A percentile compares a stretch with the other conserved stretches of the same genome.
phyloP scores from a whole-genome alignment of 2,797 vertebrate genomes.

The Acipenser oxyrinchus region DNA sequence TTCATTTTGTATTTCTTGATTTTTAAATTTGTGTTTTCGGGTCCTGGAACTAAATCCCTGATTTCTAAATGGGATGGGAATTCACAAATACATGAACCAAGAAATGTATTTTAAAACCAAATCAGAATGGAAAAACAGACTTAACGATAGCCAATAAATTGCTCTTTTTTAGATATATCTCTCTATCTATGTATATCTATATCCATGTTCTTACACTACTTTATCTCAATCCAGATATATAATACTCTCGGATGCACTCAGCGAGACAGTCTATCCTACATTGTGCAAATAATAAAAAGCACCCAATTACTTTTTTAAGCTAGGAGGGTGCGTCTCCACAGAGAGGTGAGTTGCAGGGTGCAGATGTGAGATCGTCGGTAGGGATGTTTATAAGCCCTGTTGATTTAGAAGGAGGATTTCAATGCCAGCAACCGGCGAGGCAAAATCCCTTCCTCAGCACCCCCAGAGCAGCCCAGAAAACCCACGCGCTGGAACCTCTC shows the following conservation, averaged over 20 bases:
- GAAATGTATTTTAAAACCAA: too few species aligned
- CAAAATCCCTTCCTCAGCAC: neutral
- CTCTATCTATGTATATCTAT: too few species aligned
- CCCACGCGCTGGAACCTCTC: neutral
- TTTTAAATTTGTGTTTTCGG: too few species aligned
- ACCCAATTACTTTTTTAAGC: neutral
- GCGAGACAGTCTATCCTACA: neutral
- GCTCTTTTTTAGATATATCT: too few species aligned
- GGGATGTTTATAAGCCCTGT: neutral
- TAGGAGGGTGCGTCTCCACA: neutral
- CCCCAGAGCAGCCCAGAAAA: neutral
- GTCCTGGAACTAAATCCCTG: too few species aligned
- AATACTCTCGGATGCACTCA: neutral
- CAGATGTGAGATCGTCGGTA: slow-evolving; percentile 1
- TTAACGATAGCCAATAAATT: too few species aligned
- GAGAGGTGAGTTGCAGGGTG: slow-evolving; percentile 11
- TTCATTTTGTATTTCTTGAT: too few species aligned
- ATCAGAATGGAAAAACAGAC: too few species aligned
- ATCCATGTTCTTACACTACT: neutral
- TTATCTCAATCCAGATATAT: neutral
- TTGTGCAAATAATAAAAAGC: neutral
- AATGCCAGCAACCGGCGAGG: neutral
- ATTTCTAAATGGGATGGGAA: too few species aligned
- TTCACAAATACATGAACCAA: too few species aligned
- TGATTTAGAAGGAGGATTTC: neutral